Evolutionary conservation across 2,888 invertebrate genomes (phyloP), one percentile per base, ranked within the genome.

Genomic region (Harpalus rufipes): DNA sequence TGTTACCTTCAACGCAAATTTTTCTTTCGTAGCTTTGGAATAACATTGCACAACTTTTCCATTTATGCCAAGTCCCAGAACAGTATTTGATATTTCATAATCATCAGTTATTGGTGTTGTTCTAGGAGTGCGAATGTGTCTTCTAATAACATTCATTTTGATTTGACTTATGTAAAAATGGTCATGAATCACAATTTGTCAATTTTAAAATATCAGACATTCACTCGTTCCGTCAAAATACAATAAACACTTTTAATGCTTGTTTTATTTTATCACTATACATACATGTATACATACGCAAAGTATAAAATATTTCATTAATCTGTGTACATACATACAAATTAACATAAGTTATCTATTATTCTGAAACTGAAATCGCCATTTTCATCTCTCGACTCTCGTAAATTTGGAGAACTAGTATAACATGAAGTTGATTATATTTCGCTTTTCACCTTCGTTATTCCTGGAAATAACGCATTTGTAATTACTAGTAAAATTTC

Each of bases 1-100:
- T 68, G 88, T 89, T 90, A 98, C 98, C 94, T 99, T 99, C 83
- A 99, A 91, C 0, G 99, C 99, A 89, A 94, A 97, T 90, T 97
- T 97, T 87, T 94, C 93, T 72, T 95, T 94, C 0, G 94, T 95
- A 76, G 92, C 92, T 88, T 95, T 96, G 86, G 95, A 94, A 89
- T 94, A 96, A 92, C 99, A 99, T 92, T 99, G 97, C 16, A 99
- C 96, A 81, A 99, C 99, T 94, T 99, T 99, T 86, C 99, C 99
- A 92, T 99, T 99, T 88, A 99, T 99, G 10, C 99, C 99, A 86
- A 99, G 94, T 65, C 99, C 99, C 86, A 99, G 94, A 63, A 99
- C 98, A 86, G 95, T 97, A 89, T 95, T 96, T 51, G 97, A 97
- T 89, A 99, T 97, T 90, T 96, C 95, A 91, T 97, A 99, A 92